Percentiles rank a stretch among this genome's conserved stretches.
Evolutionary conservation across 2,113 vertebrate genomes (phyloP).

Genomic region (Gobiocypris rarus): DNA sequence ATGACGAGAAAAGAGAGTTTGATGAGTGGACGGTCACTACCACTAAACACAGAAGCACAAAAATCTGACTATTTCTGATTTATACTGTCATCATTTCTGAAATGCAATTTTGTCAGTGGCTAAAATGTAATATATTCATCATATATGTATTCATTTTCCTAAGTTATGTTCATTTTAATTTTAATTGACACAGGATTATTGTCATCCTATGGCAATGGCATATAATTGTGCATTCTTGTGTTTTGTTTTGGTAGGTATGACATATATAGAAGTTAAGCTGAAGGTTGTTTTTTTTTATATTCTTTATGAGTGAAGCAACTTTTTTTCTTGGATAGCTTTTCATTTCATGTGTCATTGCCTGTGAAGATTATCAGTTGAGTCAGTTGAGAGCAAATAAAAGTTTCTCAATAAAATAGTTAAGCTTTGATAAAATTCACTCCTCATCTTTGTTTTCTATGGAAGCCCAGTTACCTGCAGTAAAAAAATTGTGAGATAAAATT

Average conservation of each 20-base stretch:
- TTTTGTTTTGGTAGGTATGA: conserved; percentile 1
- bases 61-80: neutral
- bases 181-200: conserved; percentile 73
- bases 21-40: conserved; percentile 1
- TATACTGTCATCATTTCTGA: conserved; percentile 14
- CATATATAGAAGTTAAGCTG: neutral
- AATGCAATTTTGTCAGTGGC: conserved; percentile 20
- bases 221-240: conserved; percentile 17
- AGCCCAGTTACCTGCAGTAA: too few relatives aligned
- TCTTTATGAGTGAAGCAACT: neutral
- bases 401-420: neutral
- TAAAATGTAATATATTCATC: conserved; percentile 62
- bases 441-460: neutral
- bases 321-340: neutral
- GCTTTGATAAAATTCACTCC: neutral
- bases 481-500: neutral
- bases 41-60: conserved; percentile 40
- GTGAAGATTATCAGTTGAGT: conserved; percentile 20
- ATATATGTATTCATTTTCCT: conserved; percentile 47
- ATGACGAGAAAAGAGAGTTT: neutral
- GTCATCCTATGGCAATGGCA: conserved; percentile 65
- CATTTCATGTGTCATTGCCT: conserved; percentile 5
- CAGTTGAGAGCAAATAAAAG: conserved; percentile 21
- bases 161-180: conserved; percentile 59
- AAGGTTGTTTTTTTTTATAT: conserved; percentile 24